phyloP scores from a whole-genome alignment of 2,797 vertebrate species.

The Pseudochirops cupreus region DNA sequence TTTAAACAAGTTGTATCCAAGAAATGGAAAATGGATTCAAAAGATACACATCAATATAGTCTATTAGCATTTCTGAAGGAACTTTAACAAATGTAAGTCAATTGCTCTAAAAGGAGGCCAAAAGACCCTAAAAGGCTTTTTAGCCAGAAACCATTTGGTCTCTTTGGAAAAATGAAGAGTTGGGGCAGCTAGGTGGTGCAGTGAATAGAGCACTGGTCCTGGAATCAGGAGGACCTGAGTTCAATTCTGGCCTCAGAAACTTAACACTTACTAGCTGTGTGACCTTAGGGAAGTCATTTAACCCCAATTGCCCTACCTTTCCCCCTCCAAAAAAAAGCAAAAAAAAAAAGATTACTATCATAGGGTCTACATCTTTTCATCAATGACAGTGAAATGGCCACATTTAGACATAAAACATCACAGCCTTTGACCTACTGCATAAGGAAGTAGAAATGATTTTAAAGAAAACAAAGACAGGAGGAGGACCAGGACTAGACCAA shows the following conservation, averaged over 20 bases:
- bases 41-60: background rate
- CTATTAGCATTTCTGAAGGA: background rate
- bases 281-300: no score
- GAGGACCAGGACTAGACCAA: background rate
- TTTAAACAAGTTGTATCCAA: background rate
- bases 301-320: no score
- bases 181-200: no score
- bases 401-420: background rate
- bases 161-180: background rate
- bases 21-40: background rate
- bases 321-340: no score
- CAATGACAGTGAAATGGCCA: background rate
- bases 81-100: background rate
- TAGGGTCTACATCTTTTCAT: background rate
- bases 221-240: no score
- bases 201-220: no score
- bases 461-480: background rate
- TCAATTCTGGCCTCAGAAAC: no score
- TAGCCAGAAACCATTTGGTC: background rate
- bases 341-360: background rate
- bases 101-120: background rate
- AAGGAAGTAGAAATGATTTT: background rate
- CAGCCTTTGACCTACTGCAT: background rate
- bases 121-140: background rate
- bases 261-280: no score